Evolutionary conservation across 2,797 vertebrate genomes (phyloP), one percentile per base, ranked within the genome.

Genomic region (Crypturellus tataupa): DNA sequence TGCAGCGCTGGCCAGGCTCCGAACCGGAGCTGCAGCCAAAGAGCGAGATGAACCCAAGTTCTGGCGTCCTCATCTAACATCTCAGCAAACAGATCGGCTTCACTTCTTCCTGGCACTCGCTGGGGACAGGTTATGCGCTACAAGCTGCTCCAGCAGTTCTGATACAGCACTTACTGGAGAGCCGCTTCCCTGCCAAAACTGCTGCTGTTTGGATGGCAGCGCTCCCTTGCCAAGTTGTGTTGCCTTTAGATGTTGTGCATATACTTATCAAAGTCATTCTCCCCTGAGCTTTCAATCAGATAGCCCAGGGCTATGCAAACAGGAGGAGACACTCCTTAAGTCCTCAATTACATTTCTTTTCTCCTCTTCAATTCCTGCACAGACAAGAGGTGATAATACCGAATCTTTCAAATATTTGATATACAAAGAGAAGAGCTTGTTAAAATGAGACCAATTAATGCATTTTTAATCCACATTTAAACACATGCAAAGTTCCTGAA

Each of bases 391-490:
- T 95, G 96, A 94, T 86, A 88, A 93, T 90, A 94, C 94, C 5
- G 24, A 93, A 85, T 96, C 95, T 95, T 96, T 93, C 96, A 96
- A 97, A 97, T 97, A 97, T 97, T 97, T 96, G 93, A 94, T 94
- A 94, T 97, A 96, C 94, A 90, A 96, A 96, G 94, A 92, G 96
- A 96, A 89, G 90, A 87, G 89, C 94, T 96, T 96, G 91, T 97
- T 91, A 96, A 96, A 94, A 96, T 10, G 95, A 96, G 93, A 91
- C 96, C 96, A 96, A 96, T 97, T 97, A 97, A 97, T 97, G 96
- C 94, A 93, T 95, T 97, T 96, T 96, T 96, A 97, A 97, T 97
- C 96, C 96, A 88, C 90, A 90, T 93, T 94, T 96, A 97, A 97
- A 96, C 94, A 94, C 75, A 91, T 92, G 87, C 91, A 95, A 96